Evolutionary conservation across 2,113 vertebrate species (phyloP).

Genomic region (Tragelaphus imberbis): DNA sequence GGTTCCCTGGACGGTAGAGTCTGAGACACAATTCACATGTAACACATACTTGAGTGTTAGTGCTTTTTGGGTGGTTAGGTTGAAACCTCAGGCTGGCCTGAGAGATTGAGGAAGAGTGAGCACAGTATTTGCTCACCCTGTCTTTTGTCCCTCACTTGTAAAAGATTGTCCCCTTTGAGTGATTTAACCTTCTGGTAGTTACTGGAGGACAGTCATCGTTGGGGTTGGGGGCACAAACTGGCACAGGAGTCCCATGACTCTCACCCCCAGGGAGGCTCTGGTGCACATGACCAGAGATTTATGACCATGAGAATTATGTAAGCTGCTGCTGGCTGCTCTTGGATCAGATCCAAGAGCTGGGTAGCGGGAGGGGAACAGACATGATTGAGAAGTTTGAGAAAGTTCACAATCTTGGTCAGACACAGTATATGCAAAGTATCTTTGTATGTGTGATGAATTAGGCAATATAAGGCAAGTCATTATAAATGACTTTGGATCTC

Average conservation of each 20-base stretch:
- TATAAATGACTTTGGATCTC: background rate
- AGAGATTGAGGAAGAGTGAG: background rate
- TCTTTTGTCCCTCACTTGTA: background rate
- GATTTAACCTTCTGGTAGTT: background rate
- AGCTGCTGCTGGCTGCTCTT: background rate
- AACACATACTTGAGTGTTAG: background rate
- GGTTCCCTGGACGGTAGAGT: background rate
- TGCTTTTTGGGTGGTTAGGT: rapidly evolving
- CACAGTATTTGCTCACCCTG: no score
- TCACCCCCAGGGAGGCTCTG: background rate
- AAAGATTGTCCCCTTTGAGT: background rate
- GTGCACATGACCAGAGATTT: background rate
- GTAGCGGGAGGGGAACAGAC: no score
- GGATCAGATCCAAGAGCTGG: background rate
- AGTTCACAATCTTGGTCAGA: no score
- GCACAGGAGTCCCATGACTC: background rate
- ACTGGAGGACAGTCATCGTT: background rate
- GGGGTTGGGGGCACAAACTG: background rate
- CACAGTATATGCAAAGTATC: background rate
- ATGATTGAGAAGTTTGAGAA: background rate
- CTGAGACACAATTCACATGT: background rate
- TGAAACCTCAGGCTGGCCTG: background rate
- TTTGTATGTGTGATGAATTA: background rate
- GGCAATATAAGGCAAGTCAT: background rate
- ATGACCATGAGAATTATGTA: background rate